phyloP scores from a whole-genome alignment of 2,888 invertebrate genomes.

The Eueremaeus valkanovi region DNA sequence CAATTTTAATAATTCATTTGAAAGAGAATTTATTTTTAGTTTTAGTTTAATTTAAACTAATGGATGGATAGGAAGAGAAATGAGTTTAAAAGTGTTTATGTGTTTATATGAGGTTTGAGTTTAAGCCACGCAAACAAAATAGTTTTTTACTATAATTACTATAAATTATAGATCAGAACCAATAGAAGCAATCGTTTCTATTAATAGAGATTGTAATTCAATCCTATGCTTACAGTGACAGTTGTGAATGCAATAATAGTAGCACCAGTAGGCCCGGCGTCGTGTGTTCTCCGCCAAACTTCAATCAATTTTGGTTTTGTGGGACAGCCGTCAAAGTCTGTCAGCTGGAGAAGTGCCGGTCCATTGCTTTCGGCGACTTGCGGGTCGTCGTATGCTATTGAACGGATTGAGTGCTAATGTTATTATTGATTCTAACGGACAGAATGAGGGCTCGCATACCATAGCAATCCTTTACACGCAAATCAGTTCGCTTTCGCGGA shows the following conservation, averaged over 20 bases:
- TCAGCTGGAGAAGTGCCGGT: slow-evolving; percentile 47
- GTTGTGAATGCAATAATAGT: slow-evolving; percentile 64
- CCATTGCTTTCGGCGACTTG: slow-evolving; percentile 56
- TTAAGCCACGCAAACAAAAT: no score
- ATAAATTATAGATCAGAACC: no score
- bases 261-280: slow-evolving; percentile 59
- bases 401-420: neutral
- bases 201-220: no score
- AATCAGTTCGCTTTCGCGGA: slow-evolving; percentile 60
- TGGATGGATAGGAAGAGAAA: no score
- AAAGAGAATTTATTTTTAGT: no score
- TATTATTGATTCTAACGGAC: no score
- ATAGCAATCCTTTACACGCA: slow-evolving; percentile 68
- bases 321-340: slow-evolving; percentile 49
- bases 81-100: no score
- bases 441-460: slow-evolving; percentile 49
- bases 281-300: slow-evolving; percentile 45
- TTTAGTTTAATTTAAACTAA: no score
- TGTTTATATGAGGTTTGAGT: no score
- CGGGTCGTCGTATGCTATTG: slow-evolving; percentile 51
- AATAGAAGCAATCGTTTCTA: no score
- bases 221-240: slow-evolving; percentile 49
- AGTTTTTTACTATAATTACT: no score
- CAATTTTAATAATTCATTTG: no score
- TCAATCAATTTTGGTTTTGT: slow-evolving; percentile 49